These are phyloP conservation scores for Idaea biselata DNA, from an alignment of 2,888 invertebrate genomes.

Conservation along the genomic window DNA sequence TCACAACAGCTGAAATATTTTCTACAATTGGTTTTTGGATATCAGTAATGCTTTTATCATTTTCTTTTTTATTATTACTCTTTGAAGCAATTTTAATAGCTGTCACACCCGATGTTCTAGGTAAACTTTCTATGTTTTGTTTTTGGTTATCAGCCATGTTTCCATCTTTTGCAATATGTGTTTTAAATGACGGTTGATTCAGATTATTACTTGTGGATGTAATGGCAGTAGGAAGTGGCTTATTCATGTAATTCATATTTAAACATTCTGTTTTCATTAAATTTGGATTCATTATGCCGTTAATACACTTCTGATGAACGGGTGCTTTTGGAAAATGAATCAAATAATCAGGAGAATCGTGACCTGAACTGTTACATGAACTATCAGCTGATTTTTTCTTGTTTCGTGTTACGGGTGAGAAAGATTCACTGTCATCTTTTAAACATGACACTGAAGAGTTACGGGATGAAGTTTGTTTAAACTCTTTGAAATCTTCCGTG, in stretches of 20 bases:
- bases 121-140: background rate
- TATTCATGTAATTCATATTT: conserved; percentile 4
- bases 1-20: background rate
- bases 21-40: background rate
- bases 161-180: background rate
- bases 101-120: background rate
- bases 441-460: conserved; percentile 19
- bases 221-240: background rate
- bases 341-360: conserved; percentile 27
- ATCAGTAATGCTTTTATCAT: background rate
- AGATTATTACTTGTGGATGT: background rate
- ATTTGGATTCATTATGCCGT: conserved; percentile 25
- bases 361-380: conserved; percentile 28
- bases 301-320: conserved; percentile 23
- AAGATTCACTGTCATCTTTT: conserved; percentile 14
- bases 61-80: background rate
- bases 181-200: background rate
- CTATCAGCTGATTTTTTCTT: conserved; percentile 21
- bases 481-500: conserved; percentile 7
- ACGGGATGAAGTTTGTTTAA: conserved; percentile 16
- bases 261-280: conserved; percentile 11
- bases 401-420: conserved; percentile 5
- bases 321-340: conserved; percentile 26
- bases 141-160: too few relatives aligned
- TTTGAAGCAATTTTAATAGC: background rate